These are phyloP conservation scores for Scolopax bukidnonensis DNA, from an alignment of 2,797 vertebrate species.

Conservation along the genomic window DNA sequence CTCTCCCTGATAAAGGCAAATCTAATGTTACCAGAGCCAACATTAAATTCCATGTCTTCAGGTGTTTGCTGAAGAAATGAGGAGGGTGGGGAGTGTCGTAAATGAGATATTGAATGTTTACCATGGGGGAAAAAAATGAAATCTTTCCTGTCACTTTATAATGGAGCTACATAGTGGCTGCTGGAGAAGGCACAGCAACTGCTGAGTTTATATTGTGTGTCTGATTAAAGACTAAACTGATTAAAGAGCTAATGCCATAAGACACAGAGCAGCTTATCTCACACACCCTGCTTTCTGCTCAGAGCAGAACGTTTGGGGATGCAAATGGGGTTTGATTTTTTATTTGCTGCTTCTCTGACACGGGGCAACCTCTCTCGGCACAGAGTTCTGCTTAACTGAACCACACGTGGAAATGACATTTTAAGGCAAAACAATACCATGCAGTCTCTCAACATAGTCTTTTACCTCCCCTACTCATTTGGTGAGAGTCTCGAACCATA, in stretches of 20 bases:
- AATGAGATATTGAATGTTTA: fast-evolving
- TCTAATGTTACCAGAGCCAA: background rate
- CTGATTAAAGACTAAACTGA: background rate
- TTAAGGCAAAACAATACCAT: background rate
- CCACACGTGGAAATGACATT: background rate
- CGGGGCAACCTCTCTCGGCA: background rate
- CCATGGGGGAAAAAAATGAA: background rate
- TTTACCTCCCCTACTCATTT: background rate
- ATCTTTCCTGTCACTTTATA: background rate
- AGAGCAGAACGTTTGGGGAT: background rate
- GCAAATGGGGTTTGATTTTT: background rate
- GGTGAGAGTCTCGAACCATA: background rate
- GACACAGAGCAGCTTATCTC: background rate
- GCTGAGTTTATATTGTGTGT: background rate
- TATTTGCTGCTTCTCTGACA: background rate
- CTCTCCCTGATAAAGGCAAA: background rate
- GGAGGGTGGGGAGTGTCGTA: background rate
- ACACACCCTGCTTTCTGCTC: background rate
- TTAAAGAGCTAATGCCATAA: background rate
- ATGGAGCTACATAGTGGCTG: background rate
- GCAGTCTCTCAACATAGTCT: background rate
- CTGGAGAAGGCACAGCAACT: background rate
- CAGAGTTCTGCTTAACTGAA: background rate
- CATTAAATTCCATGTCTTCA: background rate
- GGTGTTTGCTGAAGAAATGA: background rate